phyloP scores from a whole-genome alignment of 2,113 vertebrate genomes.

The Microcebus lehilahytsara region DNA sequence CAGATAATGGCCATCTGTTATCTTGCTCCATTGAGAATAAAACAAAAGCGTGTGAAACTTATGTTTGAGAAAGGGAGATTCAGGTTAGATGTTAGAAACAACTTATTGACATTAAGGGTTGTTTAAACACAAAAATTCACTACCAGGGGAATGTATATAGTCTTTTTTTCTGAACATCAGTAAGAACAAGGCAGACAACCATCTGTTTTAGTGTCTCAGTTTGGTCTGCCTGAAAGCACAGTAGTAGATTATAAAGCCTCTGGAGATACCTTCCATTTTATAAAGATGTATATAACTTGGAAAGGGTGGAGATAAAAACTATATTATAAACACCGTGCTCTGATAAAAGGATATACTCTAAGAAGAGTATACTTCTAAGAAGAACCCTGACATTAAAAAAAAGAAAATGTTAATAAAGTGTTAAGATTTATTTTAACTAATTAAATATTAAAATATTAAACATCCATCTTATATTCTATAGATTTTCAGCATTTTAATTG shows the following conservation, averaged over 20 bases:
- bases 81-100: slow-evolving; percentile 62
- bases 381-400: neutral
- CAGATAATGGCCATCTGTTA: slow-evolving; percentile 69
- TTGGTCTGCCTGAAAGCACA: neutral
- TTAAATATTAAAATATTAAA: neutral
- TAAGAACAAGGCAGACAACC: slow-evolving; percentile 43
- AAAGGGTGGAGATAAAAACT: neutral
- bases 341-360: neutral
- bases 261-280: neutral
- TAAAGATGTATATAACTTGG: neutral
- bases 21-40: slow-evolving; percentile 60
- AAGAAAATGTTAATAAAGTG: neutral
- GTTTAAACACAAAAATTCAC: slow-evolving; percentile 59
- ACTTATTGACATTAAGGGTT: slow-evolving; percentile 64
- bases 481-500: neutral
- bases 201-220: slow-evolving; percentile 48
- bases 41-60: slow-evolving; percentile 48
- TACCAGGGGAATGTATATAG: slow-evolving; percentile 50
- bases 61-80: slow-evolving; percentile 44
- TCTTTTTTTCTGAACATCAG: slow-evolving; percentile 48
- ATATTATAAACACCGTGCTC: neutral
- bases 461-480: neutral
- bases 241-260: neutral
- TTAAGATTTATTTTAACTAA: neutral
- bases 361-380: neutral